Percentiles rank a stretch among this genome's conserved stretches.
Conservation (phyloP, 2,888 invertebrate species). For the Seira sanloemensis region DNA sequence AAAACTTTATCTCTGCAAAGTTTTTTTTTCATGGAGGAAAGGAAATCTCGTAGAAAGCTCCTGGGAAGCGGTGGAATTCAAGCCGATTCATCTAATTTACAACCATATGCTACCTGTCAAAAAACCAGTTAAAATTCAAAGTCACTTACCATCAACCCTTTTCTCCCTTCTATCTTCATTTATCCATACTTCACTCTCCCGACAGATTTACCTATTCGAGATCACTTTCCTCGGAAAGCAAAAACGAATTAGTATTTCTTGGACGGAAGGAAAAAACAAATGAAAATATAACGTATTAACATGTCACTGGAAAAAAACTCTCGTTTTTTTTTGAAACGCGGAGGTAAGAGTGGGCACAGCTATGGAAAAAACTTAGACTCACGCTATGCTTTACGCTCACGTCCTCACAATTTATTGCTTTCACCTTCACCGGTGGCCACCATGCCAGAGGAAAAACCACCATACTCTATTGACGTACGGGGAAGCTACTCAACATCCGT, state of each 20-base stretch:
- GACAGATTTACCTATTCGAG: background rate
- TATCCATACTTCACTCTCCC: background rate
- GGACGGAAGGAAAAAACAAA: slow-evolving; percentile 1
- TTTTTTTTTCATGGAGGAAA: no score
- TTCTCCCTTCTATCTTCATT: background rate
- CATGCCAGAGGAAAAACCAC: background rate
- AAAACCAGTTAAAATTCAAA: background rate
- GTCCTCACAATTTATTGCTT: background rate
- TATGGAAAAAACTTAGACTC: background rate
- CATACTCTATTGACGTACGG: background rate
- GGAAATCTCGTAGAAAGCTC: no score
- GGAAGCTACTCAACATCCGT: slow-evolving; percentile 1
- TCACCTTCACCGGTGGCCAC: background rate
- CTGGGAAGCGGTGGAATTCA: no score
- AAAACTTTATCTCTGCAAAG: no score
- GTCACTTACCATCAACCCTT: background rate
- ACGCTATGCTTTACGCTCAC: background rate
- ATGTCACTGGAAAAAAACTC: background rate
- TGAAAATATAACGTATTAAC: slow-evolving; percentile 4
- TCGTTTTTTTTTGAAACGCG: background rate
- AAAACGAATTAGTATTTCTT: background rate
- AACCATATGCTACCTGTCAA: slow-evolving; percentile 1
- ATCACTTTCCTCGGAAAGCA: background rate
- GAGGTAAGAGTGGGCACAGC: background rate
- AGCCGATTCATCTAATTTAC: background rate